A percentile compares a stretch with the other conserved stretches of the same genome.
Conservation (phyloP, 2,113 vertebrate genomes). For the Elachura formosa region DNA sequence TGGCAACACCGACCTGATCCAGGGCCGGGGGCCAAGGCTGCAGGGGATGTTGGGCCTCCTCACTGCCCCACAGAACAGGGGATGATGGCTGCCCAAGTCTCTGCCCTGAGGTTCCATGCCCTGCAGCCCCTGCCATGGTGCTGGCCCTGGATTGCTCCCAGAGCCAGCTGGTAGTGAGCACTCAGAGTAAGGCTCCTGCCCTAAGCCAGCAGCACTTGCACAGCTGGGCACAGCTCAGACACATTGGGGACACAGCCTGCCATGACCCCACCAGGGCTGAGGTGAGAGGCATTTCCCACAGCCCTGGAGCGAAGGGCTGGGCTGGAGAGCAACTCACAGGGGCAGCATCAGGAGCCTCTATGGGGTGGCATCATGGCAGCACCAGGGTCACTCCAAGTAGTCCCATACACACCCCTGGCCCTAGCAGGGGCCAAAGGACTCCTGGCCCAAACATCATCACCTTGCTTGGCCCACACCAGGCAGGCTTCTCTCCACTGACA, state of each 20-base stretch:
- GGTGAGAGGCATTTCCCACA: rapidly evolving
- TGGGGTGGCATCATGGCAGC: rapidly evolving
- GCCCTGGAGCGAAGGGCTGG: neutral
- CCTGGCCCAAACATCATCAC: too few relatives aligned
- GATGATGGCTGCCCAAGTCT: rapidly evolving
- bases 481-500: neutral
- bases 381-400: rapidly evolving
- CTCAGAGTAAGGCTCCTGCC: neutral
- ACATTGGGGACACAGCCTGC: neutral
- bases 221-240: too few relatives aligned
- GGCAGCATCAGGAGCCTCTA: neutral
- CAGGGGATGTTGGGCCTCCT: neutral
- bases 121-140: neutral
- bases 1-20: neutral
- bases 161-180: rapidly evolving
- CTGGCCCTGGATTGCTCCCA: neutral
- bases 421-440: neutral
- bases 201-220: too few relatives aligned
- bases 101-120: neutral
- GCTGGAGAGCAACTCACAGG: neutral
- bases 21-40: neutral
- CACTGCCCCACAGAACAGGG: neutral
- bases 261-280: neutral
- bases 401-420: too few relatives aligned
- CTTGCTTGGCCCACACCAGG: neutral